These are phyloP conservation scores for Pipra filicauda DNA, from an alignment of 2,113 vertebrate genomes.

Conservation along the genomic window DNA sequence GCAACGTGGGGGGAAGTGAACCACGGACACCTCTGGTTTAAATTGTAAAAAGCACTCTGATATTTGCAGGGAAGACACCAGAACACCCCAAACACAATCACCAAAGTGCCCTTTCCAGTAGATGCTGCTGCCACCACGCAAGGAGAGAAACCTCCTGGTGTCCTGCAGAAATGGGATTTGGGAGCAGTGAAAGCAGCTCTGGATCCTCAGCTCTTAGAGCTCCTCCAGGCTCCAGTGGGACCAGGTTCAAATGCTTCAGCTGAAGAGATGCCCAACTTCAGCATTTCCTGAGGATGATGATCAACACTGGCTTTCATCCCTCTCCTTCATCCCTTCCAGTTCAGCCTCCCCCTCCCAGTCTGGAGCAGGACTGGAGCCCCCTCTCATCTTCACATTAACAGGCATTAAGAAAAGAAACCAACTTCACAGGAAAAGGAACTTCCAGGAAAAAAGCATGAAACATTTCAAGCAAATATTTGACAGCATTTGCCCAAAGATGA, in stretches of 20 bases:
- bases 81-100: background rate
- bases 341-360: background rate
- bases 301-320: background rate
- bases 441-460: background rate
- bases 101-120: background rate
- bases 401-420: background rate
- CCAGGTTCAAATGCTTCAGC: background rate
- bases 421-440: background rate
- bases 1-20: background rate
- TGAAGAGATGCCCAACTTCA: background rate
- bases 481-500: background rate
- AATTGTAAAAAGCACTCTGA: background rate
- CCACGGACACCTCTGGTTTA: accelerated
- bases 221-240: background rate
- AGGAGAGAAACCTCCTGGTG: background rate
- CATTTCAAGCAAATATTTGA: background rate
- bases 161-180: background rate
- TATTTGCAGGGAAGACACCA: background rate
- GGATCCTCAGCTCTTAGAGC: background rate
- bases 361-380: background rate
- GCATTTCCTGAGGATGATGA: background rate
- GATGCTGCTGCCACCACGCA: background rate
- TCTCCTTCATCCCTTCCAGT: background rate
- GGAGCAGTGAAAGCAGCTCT: background rate
- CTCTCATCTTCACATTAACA: background rate